Evolutionary conservation across 2,888 invertebrate genomes (phyloP).

Genomic region (Mesodorylaimus sp.): DNA sequence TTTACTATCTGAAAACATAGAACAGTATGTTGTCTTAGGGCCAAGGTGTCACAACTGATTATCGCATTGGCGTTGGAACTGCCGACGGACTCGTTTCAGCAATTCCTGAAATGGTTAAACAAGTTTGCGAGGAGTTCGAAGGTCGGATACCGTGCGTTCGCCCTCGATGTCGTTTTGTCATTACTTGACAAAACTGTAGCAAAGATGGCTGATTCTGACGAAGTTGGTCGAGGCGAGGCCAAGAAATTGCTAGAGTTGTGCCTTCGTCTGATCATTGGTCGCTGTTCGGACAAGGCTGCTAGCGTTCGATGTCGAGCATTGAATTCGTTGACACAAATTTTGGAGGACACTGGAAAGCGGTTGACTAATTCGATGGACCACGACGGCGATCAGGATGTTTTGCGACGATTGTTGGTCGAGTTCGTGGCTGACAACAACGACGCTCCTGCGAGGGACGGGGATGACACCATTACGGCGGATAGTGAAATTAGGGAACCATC

Average conservation of each 20-base stretch:
- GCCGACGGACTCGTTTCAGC: not conserved
- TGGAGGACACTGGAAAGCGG: not conserved
- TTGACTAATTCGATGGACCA: not conserved
- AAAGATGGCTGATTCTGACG: not conserved
- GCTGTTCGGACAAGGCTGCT: slow-evolving; percentile 1
- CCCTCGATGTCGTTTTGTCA: not conserved
- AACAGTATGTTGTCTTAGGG: too few species aligned
- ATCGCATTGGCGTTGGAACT: not conserved
- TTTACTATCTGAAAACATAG: too few species aligned
- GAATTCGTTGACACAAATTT: not conserved
- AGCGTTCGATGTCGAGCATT: not conserved
- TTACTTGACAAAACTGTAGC: not conserved
- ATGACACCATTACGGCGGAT: not conserved
- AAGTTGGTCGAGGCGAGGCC: not conserved
- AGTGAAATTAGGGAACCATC: not conserved
- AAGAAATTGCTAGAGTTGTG: not conserved
- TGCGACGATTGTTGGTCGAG: not conserved
- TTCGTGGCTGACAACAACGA: not conserved
- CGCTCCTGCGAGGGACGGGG: not conserved
- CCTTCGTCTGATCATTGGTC: not conserved
- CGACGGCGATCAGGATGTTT: not conserved
- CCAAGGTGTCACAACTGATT: not conserved
- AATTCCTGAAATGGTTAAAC: not conserved
- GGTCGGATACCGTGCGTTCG: not conserved
- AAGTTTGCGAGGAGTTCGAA: not conserved